phyloP scores from a whole-genome alignment of 2,888 invertebrate species.

The Himalopsyche anomala region DNA sequence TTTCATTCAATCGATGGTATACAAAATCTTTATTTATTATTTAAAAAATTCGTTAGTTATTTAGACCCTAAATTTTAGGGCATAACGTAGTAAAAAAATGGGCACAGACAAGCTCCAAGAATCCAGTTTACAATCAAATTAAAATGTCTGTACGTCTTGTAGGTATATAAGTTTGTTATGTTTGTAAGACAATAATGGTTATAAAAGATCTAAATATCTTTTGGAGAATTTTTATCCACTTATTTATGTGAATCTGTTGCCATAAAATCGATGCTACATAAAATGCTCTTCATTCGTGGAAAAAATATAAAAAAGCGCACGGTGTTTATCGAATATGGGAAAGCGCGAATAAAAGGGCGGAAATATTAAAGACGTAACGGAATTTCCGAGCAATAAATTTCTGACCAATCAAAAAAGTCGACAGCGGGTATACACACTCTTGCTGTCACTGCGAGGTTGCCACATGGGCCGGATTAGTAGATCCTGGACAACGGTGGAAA shows the following conservation, averaged over 20 bases:
- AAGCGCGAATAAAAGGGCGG: conserved; percentile 68
- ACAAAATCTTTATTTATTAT: too few species aligned
- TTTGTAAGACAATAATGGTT: too few species aligned
- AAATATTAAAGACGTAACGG: conserved; percentile 77
- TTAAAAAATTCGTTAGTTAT: too few species aligned
- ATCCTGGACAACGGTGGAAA: too few species aligned
- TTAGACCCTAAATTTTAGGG: too few species aligned
- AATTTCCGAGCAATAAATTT: conserved; percentile 79
- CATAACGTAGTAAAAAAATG: too few species aligned
- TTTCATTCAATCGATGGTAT: too few species aligned
- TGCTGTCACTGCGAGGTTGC: conserved; percentile 36
- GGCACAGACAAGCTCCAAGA: too few species aligned
- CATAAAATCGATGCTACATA: conserved; percentile 4
- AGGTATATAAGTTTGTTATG: too few species aligned
- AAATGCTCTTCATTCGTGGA: conserved; percentile 2
- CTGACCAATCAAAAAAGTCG: conserved; percentile 74
- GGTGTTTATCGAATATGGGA: conserved; percentile 39
- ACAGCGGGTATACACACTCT: conserved; percentile 48
- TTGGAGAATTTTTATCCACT: not conserved
- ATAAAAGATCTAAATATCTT: too few species aligned
- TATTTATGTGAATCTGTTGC: not conserved
- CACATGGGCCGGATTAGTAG: conserved; percentile 37
- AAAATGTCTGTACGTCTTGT: too few species aligned
- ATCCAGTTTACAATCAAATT: too few species aligned
- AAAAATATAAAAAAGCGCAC: conserved; percentile 11